Conservation (phyloP, 2,888 invertebrate species). For the Autographa gamma region DNA sequence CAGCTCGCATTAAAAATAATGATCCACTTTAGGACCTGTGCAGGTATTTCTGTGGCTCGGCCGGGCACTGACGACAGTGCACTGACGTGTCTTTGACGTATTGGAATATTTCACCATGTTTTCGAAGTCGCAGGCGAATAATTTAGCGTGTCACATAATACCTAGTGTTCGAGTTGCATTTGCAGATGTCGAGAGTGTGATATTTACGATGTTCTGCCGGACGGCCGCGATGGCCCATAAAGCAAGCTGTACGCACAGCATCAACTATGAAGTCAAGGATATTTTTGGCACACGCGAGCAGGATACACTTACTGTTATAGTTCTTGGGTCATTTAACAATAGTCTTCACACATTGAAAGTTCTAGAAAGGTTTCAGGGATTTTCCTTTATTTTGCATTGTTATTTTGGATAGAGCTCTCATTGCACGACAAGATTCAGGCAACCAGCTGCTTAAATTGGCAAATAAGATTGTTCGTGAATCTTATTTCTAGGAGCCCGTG, state of each 20-base stretch:
- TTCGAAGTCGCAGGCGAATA: slow-evolving; percentile 42
- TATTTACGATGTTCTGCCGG: slow-evolving; percentile 81
- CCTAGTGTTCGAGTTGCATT: slow-evolving; percentile 65
- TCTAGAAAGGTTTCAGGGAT: slow-evolving; percentile 17
- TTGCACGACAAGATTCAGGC: background rate
- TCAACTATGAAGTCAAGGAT: slow-evolving; percentile 78
- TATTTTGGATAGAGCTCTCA: background rate
- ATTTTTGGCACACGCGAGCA: slow-evolving; percentile 81
- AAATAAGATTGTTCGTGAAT: background rate
- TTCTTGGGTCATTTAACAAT: slow-evolving; percentile 67
- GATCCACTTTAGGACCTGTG: slow-evolving; percentile 57
- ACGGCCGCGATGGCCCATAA: slow-evolving; percentile 83
- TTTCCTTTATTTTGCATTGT: slow-evolving; percentile 15
- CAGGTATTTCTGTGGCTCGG: slow-evolving; percentile 67
- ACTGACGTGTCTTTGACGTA: slow-evolving; percentile 65
- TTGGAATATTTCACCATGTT: slow-evolving; percentile 59
- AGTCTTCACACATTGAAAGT: slow-evolving; percentile 35
- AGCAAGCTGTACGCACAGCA: slow-evolving; percentile 76
- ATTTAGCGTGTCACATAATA: slow-evolving; percentile 53
- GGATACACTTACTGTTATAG: slow-evolving; percentile 73
- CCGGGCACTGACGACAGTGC: slow-evolving; percentile 50
- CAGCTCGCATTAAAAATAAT: slow-evolving; percentile 55
- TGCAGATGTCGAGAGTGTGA: slow-evolving; percentile 71
- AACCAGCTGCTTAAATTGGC: background rate
- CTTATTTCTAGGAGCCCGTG: background rate